Conservation (phyloP, 2,888 invertebrate genomes). For the Apotomis capreana region DNA sequence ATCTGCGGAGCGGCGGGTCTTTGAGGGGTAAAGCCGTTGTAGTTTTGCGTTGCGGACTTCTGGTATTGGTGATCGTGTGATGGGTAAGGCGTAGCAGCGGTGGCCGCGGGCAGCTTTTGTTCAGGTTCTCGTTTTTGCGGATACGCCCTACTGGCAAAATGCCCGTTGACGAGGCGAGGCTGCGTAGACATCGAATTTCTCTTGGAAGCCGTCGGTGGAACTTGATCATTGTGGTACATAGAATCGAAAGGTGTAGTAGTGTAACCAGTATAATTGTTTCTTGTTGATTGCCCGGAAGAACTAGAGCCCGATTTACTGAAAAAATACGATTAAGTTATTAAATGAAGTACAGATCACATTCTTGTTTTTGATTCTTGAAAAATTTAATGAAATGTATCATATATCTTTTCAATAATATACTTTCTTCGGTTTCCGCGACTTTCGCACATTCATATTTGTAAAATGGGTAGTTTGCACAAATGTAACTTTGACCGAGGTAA, state of each 20-base stretch:
- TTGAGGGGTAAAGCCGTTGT: constrained; percentile 74
- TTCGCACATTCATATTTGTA: too few species aligned
- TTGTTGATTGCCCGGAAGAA: constrained; percentile 77
- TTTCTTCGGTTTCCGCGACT: too few species aligned
- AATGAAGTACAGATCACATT: neutral
- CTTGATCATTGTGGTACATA: constrained; percentile 73
- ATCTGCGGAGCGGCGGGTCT: constrained; percentile 53
- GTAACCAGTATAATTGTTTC: constrained; percentile 76
- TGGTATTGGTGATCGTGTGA: constrained; percentile 80
- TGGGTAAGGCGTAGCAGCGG: constrained; percentile 66
- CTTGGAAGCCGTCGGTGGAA: constrained; percentile 67
- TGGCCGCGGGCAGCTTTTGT: constrained; percentile 52
- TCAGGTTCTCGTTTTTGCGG: constrained; percentile 67
- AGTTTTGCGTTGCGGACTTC: constrained; percentile 65
- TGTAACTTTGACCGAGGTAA: too few species aligned
- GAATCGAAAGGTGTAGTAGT: constrained; percentile 74
- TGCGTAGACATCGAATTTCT: constrained; percentile 70
- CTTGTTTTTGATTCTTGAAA: too few species aligned
- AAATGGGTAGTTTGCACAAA: too few species aligned
- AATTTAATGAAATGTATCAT: too few species aligned
- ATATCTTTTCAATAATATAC: too few species aligned
- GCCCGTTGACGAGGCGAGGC: constrained; percentile 70
- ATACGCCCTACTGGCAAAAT: constrained; percentile 64
- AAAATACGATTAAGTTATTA: constrained; percentile 45
- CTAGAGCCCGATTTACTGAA: constrained; percentile 80